phyloP scores from a whole-genome alignment of 2,888 invertebrate species.

The Mesochorus sp. region DNA sequence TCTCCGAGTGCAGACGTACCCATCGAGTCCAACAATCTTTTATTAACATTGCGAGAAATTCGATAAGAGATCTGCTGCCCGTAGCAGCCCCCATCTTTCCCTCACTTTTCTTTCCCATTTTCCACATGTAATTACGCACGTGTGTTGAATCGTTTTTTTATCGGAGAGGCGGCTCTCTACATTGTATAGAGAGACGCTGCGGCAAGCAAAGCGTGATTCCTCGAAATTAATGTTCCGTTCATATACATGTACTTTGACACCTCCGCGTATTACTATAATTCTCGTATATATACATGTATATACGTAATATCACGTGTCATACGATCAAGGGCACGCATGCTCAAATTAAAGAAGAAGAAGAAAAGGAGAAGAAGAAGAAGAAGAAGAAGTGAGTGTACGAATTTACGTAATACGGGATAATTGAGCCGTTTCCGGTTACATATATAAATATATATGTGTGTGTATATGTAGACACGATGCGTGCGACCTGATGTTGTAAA shows the following conservation, averaged over 20 bases:
- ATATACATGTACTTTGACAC: slow-evolving; percentile 27
- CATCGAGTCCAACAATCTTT: slow-evolving; percentile 33
- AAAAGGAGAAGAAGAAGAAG: not conserved
- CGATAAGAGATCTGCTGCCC: slow-evolving; percentile 17
- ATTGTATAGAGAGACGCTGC: slow-evolving; percentile 28
- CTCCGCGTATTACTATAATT: slow-evolving; percentile 19
- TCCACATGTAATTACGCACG: slow-evolving; percentile 19
- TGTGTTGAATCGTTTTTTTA: not conserved
- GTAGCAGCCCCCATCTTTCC: not conserved
- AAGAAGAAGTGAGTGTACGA: not conserved
- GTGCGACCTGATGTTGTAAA: slow-evolving; percentile 67
- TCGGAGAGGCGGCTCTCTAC: not conserved
- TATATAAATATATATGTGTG: not conserved
- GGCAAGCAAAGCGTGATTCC: slow-evolving; percentile 43
- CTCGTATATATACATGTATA: not conserved
- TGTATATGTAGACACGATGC: slow-evolving; percentile 50
- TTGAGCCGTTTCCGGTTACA: slow-evolving; percentile 60
- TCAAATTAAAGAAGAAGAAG: not conserved
- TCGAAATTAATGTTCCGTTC: slow-evolving; percentile 3
- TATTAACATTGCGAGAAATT: slow-evolving; percentile 6
- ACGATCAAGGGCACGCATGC: not conserved
- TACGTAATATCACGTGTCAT: not conserved
- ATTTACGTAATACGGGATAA: slow-evolving; percentile 54
- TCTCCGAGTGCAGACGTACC: too few species aligned
- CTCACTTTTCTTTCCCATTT: not conserved